phyloP scores from a whole-genome alignment of 2,888 invertebrate genomes.

The Biston stratarius region DNA sequence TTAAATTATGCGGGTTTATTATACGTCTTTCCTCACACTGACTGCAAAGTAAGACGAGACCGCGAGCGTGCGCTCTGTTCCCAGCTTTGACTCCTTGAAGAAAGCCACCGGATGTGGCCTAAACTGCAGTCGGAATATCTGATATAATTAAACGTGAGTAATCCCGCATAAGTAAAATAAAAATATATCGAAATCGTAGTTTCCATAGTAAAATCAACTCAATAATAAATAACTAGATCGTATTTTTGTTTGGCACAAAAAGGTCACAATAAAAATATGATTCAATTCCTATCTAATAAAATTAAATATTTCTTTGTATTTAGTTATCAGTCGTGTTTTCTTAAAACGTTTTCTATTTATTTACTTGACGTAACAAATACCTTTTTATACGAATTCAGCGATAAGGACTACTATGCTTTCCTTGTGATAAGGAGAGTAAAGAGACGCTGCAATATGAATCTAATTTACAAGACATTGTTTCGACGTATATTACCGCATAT shows the following conservation, averaged over 20 bases:
- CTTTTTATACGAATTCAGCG: background rate
- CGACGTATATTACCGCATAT: background rate
- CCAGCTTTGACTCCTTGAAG: too few species aligned
- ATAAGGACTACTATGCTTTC: constrained; percentile 1
- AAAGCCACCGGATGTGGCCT: too few species aligned
- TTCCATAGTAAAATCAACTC: too few species aligned
- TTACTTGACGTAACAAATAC: constrained; percentile 6
- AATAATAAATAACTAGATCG: background rate
- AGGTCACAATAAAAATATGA: background rate
- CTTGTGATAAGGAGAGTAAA: background rate
- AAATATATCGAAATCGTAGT: too few species aligned
- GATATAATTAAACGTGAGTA: too few species aligned
- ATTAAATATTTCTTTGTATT: background rate
- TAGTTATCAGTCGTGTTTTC: background rate
- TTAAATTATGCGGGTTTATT: too few species aligned
- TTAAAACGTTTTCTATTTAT: background rate
- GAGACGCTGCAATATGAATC: background rate
- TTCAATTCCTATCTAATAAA: background rate
- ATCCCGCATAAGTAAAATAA: too few species aligned
- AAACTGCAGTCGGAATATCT: too few species aligned
- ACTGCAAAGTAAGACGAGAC: too few species aligned
- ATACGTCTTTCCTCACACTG: too few species aligned
- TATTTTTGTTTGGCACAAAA: background rate
- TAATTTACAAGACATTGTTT: background rate
- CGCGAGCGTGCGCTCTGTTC: too few species aligned